phyloP scores from a whole-genome alignment of 2,888 invertebrate species.

The Acronicta leporina region DNA sequence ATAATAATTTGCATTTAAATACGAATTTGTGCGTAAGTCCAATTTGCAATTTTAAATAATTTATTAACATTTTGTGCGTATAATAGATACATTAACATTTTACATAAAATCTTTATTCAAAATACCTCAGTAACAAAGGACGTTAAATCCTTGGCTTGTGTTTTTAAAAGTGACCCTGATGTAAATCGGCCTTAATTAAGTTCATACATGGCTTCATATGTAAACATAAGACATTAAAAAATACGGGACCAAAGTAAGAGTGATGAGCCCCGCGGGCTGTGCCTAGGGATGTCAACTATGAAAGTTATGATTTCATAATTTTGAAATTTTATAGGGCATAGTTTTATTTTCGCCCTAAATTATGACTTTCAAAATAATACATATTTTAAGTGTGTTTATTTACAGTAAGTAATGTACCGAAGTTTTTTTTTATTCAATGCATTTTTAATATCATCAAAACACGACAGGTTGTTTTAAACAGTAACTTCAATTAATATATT shows the following conservation, averaged over 20 bases:
- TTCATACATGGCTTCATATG: slow-evolving; percentile 45
- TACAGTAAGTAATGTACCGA: no score
- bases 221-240: slow-evolving; percentile 49
- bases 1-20: slow-evolving; percentile 27
- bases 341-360: background rate
- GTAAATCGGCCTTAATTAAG: slow-evolving; percentile 55
- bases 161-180: slow-evolving; percentile 45
- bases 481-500: no score
- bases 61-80: slow-evolving; percentile 11
- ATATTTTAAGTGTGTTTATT: no score
- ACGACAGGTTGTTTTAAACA: no score
- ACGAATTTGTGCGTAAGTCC: slow-evolving; percentile 7
- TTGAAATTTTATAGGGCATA: no score
- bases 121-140: slow-evolving; percentile 34
- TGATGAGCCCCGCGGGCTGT: slow-evolving; percentile 24
- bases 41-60: slow-evolving; percentile 29
- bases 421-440: no score
- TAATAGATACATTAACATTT: slow-evolving; percentile 35
- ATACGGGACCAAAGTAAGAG: slow-evolving; percentile 38
- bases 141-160: slow-evolving; percentile 37
- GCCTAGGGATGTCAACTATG: slow-evolving; percentile 12
- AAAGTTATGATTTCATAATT: background rate
- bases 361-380: no score
- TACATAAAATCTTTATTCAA: slow-evolving; percentile 25
- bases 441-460: background rate